A percentile compares a stretch with the other conserved stretches of the same genome.
Conservation (phyloP, 2,113 vertebrate species). For the Hippotragus niger region DNA sequence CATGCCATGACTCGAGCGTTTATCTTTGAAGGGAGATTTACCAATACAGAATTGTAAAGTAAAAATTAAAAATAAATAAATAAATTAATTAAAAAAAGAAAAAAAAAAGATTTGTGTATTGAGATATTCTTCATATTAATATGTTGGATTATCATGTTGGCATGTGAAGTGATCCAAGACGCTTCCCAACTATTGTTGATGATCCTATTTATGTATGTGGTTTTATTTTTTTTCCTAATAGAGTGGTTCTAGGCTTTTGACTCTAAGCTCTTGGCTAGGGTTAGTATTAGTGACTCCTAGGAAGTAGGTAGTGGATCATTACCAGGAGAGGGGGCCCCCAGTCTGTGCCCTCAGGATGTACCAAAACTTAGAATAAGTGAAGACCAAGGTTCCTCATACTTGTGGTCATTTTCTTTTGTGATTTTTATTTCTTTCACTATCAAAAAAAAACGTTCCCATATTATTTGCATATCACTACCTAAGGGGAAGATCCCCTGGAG, state of each 20-base stretch:
- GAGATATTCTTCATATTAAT: neutral
- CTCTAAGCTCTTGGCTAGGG: neutral
- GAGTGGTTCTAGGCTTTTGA: neutral
- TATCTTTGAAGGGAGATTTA: neutral
- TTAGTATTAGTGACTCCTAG: neutral
- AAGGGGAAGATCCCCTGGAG: neutral
- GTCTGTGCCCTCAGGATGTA: neutral
- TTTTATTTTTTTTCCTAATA: neutral
- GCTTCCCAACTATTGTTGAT: neutral
- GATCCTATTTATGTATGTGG: neutral
- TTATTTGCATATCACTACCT: neutral
- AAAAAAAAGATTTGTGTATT: neutral
- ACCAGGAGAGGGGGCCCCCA: neutral
- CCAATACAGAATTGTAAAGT: too few relatives aligned
- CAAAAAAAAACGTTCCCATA: neutral
- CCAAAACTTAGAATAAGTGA: neutral
- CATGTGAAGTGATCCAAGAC: neutral
- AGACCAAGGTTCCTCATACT: neutral
- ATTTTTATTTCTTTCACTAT: neutral
- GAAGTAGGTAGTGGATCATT: neutral
- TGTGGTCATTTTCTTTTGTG: neutral
- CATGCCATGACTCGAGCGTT: accelerated
- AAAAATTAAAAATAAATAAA: too few relatives aligned
- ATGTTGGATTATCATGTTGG: neutral
- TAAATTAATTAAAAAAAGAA: too few relatives aligned